Evolutionary conservation across 2,797 vertebrate species (phyloP).

Genomic region (Pitangus sulphuratus): DNA sequence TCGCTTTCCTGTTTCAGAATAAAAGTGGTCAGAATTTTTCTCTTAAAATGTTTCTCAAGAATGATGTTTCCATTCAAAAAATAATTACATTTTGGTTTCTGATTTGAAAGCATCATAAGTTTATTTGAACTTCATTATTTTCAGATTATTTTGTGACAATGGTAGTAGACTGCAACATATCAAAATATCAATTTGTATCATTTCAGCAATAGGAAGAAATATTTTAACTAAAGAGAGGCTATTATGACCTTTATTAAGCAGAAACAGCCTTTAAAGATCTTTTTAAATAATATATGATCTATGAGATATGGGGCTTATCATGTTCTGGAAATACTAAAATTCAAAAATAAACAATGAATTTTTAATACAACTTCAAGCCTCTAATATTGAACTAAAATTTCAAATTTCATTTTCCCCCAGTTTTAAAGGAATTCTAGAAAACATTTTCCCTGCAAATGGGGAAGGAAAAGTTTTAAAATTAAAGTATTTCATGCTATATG

Average conservation of each 20-base stretch:
- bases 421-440: not conserved
- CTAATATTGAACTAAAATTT: not conserved
- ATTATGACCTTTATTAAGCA: not conserved
- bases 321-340: not conserved
- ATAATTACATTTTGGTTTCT: not conserved
- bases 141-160: not conserved
- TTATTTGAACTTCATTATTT: not conserved
- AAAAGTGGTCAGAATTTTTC: not conserved
- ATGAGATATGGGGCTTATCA: not conserved
- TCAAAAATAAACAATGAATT: not conserved
- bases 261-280: not conserved
- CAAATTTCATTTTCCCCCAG: not conserved
- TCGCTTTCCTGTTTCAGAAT: not conserved
- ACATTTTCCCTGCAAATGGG: not conserved
- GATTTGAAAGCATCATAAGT: not conserved
- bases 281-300: not conserved
- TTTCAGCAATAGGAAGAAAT: not conserved
- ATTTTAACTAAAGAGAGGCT: not conserved
- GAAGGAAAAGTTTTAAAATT: not conserved
- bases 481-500: not conserved
- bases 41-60: not conserved
- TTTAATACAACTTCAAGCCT: not conserved
- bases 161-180: not conserved
- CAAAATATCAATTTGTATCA: not conserved
- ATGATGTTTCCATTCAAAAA: not conserved